Evolutionary conservation across 2,113 vertebrate genomes (phyloP).

Genomic region (Callipepla californica): DNA sequence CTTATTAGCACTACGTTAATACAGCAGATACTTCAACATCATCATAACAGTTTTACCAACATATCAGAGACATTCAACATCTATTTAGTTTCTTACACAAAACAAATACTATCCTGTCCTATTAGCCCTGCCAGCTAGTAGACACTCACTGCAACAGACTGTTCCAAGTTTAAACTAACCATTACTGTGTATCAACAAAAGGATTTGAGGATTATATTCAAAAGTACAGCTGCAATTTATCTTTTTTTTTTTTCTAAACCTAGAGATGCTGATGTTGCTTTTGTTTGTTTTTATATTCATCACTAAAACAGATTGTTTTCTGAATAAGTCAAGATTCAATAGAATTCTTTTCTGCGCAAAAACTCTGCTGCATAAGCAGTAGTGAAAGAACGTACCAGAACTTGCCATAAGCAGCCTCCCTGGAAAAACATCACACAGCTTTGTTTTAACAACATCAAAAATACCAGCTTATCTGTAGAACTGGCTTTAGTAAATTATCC

Average conservation of each 20-base stretch:
- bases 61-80: background rate
- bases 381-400: background rate
- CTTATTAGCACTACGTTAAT: background rate
- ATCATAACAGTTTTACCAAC: background rate
- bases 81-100: background rate
- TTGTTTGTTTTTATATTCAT: background rate
- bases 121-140: background rate
- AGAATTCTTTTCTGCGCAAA: background rate
- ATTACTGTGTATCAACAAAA: background rate
- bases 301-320: background rate
- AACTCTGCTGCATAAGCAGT: background rate
- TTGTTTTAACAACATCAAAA: background rate
- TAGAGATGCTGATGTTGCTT: background rate
- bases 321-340: background rate
- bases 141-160: background rate
- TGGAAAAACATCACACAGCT: accelerated
- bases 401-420: background rate
- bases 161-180: background rate
- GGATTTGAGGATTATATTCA: background rate
- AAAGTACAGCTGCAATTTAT: background rate
- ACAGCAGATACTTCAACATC: background rate
- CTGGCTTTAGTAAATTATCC: background rate
- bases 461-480: background rate
- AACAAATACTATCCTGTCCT: background rate
- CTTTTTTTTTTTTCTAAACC: background rate